A percentile compares a stretch with the other conserved stretches of the same genome.
These are phyloP conservation scores for Myotis lucifugus DNA, from an alignment of 2,113 vertebrate species.

Conservation along the genomic window DNA sequence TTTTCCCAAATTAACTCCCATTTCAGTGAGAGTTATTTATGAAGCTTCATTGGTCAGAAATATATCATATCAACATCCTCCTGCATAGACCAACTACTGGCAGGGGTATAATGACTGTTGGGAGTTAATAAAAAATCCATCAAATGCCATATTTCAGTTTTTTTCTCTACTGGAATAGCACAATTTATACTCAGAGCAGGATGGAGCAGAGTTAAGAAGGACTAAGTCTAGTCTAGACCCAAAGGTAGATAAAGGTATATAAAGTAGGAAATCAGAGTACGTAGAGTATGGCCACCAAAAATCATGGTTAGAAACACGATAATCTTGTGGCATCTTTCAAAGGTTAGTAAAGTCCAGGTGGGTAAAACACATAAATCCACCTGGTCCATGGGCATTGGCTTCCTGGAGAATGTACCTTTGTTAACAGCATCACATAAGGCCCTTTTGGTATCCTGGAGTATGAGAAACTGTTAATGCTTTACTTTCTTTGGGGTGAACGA, in stretches of 20 bases:
- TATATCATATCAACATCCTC: neutral
- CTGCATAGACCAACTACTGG: neutral
- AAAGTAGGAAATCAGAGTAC: neutral
- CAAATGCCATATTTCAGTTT: neutral
- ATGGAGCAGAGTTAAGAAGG: neutral
- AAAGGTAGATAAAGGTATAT: neutral
- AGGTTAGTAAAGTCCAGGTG: accelerated
- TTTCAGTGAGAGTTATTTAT: neutral
- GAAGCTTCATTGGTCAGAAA: neutral
- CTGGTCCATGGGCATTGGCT: neutral
- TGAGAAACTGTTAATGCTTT: neutral
- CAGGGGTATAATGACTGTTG: neutral
- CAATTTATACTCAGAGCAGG: neutral
- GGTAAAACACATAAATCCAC: neutral
- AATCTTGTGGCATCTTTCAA: neutral
- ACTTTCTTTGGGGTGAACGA: neutral
- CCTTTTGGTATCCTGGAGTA: neutral
- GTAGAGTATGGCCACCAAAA: neutral
- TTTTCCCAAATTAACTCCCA: neutral
- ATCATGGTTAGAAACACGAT: neutral
- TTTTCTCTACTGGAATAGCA: neutral
- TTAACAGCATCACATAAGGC: neutral
- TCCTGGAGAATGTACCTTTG: neutral
- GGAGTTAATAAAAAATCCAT: neutral
- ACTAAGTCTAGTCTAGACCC: neutral